These are phyloP conservation scores for Apomyelois bistriatella DNA, from an alignment of 2,888 invertebrate genomes.

Conservation along the genomic window DNA sequence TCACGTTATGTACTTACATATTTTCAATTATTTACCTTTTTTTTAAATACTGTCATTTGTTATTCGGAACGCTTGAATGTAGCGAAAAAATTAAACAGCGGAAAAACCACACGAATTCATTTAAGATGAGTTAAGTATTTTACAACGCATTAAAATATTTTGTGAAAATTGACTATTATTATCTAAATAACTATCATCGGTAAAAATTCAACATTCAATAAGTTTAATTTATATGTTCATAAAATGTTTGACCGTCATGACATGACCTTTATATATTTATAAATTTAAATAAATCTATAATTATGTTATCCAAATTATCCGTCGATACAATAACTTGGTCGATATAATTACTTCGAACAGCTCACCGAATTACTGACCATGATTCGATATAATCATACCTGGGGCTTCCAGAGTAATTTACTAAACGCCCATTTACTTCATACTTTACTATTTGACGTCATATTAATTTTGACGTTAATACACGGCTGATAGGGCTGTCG, in stretches of 20 bases:
- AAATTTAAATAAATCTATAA: not conserved
- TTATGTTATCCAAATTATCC: not conserved
- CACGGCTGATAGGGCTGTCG: not conserved
- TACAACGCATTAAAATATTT: no score
- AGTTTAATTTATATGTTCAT: no score
- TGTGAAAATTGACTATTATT: no score
- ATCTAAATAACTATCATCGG: not conserved
- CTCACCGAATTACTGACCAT: conserved; percentile 9
- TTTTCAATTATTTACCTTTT: no score
- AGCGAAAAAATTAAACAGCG: no score
- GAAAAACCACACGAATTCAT: no score
- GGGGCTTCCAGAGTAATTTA: conserved; percentile 6
- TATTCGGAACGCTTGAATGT: no score
- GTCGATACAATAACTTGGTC: not conserved
- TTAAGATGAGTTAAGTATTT: no score
- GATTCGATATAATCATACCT: conserved; percentile 8
- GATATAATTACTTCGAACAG: conserved; percentile 2
- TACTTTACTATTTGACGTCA: not conserved
- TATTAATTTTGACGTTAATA: conserved; percentile 8
- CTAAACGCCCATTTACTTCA: conserved; percentile 6
- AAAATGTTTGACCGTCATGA: no score
- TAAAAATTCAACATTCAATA: not conserved
- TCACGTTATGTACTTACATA: no score
- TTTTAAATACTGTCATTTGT: no score
- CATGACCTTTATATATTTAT: no score